A percentile compares a stretch with the other conserved stretches of the same genome.
Evolutionary conservation across 2,797 vertebrate species (phyloP).

Genomic region (Myripristis murdjan): DNA sequence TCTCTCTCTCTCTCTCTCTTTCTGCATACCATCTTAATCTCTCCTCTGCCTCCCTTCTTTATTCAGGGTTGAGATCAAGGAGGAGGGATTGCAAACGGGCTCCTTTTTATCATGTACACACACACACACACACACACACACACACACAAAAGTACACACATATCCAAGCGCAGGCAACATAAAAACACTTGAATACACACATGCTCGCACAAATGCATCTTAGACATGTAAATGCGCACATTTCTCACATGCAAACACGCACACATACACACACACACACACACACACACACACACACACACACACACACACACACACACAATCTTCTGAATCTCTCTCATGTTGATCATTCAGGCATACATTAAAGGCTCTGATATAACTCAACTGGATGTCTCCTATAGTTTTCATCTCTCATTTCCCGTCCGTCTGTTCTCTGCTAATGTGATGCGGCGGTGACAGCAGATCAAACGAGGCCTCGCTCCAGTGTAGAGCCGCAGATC

Average conservation of each 20-base stretch:
- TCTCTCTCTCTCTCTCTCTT: constrained; percentile 57
- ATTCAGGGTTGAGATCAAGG: constrained; percentile 62
- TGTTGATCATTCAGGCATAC: constrained; percentile 9
- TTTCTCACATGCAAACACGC: too few species aligned
- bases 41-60: constrained; percentile 59
- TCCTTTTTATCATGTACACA: constrained; percentile 28
- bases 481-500: too few species aligned
- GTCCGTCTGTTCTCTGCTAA: neutral
- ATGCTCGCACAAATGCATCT: neutral
- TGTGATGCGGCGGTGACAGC: constrained; percentile 6
- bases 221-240: too few species aligned
- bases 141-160: constrained; percentile 12
- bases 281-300: constrained; percentile 16
- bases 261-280: constrained; percentile 3
- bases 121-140: constrained; percentile 37
- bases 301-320: constrained; percentile 21
- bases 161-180: too few species aligned
- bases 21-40: constrained; percentile 73
- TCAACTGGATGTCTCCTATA: constrained; percentile 16
- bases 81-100: constrained; percentile 44
- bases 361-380: constrained; percentile 4
- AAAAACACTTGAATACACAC: too few species aligned
- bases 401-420: neutral
- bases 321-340: constrained; percentile 14
- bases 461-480: constrained; percentile 7